phyloP scores from a whole-genome alignment of 2,888 invertebrate species.

The Lumbricus terrestris region DNA sequence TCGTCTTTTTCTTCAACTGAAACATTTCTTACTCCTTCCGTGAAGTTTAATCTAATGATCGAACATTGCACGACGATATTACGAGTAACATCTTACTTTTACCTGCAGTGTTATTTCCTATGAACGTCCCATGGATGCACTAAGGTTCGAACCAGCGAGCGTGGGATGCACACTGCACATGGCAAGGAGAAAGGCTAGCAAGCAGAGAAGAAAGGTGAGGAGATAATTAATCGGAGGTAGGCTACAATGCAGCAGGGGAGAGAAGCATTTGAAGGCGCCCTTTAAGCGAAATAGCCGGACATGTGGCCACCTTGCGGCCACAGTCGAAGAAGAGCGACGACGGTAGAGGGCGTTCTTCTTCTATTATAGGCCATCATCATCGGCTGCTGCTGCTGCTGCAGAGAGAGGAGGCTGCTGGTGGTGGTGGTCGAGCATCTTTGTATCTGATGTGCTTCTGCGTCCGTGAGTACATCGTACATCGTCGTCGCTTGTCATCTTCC shows the following conservation, averaged over 20 bases:
- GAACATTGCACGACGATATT: not conserved
- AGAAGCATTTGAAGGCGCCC: not conserved
- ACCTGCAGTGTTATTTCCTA: not conserved
- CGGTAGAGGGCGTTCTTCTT: not conserved
- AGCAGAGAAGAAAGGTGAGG: not conserved
- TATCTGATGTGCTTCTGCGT: too few relatives aligned
- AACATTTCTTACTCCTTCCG: not conserved
- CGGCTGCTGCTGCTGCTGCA: too few relatives aligned
- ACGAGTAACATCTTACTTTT: too few relatives aligned
- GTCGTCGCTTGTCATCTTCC: too few relatives aligned
- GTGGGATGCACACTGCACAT: too few relatives aligned
- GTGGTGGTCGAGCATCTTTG: too few relatives aligned
- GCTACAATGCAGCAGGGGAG: too few relatives aligned
- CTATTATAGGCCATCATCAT: too few relatives aligned
- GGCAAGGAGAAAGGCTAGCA: not conserved
- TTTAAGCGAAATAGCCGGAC: not conserved
- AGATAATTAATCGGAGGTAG: not conserved
- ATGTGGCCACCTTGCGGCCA: constrained; percentile 17
- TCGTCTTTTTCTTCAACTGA: not conserved
- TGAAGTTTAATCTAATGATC: not conserved
- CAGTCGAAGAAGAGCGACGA: not conserved
- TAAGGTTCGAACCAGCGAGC: not conserved
- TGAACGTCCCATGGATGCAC: not conserved
- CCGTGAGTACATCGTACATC: too few relatives aligned
- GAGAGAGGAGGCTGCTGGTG: too few relatives aligned